Evolutionary conservation across 2,113 vertebrate species (phyloP).

Genomic region (Morphnarchus princeps): DNA sequence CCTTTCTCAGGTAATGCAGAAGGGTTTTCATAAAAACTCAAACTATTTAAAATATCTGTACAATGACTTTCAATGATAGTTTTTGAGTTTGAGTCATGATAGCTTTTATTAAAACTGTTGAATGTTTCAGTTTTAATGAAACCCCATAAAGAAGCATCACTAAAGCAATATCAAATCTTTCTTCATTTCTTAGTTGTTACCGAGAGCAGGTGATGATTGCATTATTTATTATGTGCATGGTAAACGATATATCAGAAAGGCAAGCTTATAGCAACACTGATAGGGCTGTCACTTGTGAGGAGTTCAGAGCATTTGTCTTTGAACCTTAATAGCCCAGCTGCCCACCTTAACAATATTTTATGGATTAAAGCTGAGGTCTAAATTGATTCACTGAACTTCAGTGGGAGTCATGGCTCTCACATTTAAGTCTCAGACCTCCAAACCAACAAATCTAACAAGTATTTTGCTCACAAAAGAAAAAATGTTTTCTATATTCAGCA

Average conservation of each 20-base stretch:
- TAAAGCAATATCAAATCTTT: not conserved
- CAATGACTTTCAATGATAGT: not conserved
- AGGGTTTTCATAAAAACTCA: not conserved
- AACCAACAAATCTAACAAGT: not conserved
- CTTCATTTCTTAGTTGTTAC: not conserved
- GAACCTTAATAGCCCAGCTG: not conserved
- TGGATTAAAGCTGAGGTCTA: not conserved
- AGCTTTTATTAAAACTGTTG: not conserved
- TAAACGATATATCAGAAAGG: not conserved
- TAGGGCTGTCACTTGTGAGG: not conserved
- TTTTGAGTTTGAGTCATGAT: not conserved
- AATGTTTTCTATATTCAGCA: not conserved
- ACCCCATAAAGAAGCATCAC: not conserved
- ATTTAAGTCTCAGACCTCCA: not conserved
- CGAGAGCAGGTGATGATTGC: not conserved
- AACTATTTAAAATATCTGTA: not conserved
- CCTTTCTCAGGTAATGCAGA: not conserved
- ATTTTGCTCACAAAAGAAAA: not conserved
- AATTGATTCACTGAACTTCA: not conserved
- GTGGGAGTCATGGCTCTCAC: not conserved
- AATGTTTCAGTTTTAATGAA: not conserved
- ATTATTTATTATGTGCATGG: not conserved
- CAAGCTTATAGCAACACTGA: not conserved
- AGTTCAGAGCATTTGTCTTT: not conserved
- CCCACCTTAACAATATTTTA: not conserved